These are phyloP conservation scores for Caerostris extrusa DNA, from an alignment of 1,140 invertebrate species.

Conservation along the genomic window DNA sequence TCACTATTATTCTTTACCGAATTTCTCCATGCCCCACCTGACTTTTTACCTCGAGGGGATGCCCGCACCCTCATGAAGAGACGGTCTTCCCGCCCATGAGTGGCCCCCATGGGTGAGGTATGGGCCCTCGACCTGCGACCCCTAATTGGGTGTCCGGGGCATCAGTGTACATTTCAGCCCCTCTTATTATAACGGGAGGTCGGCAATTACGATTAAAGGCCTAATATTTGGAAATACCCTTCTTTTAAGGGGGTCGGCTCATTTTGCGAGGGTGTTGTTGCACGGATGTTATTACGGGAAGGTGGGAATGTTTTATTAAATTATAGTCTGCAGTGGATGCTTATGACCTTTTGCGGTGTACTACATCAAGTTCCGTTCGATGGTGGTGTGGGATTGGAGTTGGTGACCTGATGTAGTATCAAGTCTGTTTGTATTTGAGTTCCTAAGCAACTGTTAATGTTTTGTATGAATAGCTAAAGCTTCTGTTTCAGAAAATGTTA, in stretches of 20 bases:
- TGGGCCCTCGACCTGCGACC: conserved; percentile 58
- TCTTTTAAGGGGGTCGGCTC: not conserved
- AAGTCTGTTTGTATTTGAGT: not conserved
- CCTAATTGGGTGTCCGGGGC: conserved; percentile 75
- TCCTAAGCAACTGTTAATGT: not conserved
- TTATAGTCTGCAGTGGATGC: conserved; percentile 15
- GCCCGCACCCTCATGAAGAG: conserved; percentile 41
- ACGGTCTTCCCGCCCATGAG: conserved; percentile 47
- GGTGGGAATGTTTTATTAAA: conserved; percentile 60
- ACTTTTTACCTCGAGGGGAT: not conserved
- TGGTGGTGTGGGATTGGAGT: not conserved
- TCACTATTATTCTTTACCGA: not conserved
- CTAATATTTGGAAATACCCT: conserved; percentile 64
- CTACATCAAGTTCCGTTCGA: not conserved
- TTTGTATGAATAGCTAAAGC: not conserved
- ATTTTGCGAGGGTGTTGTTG: conserved; percentile 57
- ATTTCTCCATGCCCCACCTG: not conserved
- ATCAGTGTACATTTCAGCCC: conserved; percentile 45
- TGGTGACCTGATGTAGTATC: not conserved
- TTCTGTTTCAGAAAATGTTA: not conserved
- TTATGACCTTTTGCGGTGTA: conserved; percentile 41
- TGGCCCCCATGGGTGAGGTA: not conserved
- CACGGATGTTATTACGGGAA: not conserved
- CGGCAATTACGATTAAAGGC: conserved; percentile 66
- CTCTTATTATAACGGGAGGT: conserved; percentile 50